phyloP scores from a whole-genome alignment of 2,888 invertebrate species.

The Panopea generosa region DNA sequence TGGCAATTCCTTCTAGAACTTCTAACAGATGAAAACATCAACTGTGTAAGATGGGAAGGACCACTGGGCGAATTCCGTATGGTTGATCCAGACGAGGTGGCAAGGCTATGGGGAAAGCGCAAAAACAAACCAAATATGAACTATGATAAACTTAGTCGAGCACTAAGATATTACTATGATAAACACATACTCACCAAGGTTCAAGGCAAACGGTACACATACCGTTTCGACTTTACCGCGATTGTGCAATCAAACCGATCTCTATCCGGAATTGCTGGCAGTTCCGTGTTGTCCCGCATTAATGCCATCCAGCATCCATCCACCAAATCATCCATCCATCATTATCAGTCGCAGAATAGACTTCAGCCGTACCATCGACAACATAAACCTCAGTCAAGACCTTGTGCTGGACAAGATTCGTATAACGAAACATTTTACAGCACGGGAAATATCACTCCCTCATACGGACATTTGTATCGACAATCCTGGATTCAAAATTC shows the following conservation, averaged over 20 bases:
- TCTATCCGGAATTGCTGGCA: conserved; percentile 49
- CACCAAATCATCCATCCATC: neutral
- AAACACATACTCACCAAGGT: conserved; percentile 84
- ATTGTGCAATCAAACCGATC: conserved; percentile 62
- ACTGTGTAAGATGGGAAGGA: conserved; percentile 81
- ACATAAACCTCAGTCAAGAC: neutral
- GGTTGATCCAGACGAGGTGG: conserved; percentile 82
- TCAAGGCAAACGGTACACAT: conserved; percentile 82
- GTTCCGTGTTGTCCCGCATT: conserved; percentile 47
- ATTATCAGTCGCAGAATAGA: neutral
- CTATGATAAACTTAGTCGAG: conserved; percentile 82
- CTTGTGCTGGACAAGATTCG: neutral
- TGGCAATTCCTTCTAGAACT: conserved; percentile 99
- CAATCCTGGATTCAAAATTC: neutral
- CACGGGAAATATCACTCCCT: neutral
- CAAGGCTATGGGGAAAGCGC: conserved; percentile 78
- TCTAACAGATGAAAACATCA: conserved; percentile 91
- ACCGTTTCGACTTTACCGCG: conserved; percentile 76
- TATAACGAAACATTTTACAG: neutral
- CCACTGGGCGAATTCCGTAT: conserved; percentile 81
- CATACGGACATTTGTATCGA: neutral
- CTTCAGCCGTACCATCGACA: conserved; percentile 1
- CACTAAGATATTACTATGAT: conserved; percentile 85
- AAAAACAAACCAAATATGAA: conserved; percentile 84
- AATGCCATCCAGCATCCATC: conserved; percentile 57